Base-by-base conservation (phyloP, 2,113 vertebrate species). In the Onychostruthus taczanowskii region DNA sequence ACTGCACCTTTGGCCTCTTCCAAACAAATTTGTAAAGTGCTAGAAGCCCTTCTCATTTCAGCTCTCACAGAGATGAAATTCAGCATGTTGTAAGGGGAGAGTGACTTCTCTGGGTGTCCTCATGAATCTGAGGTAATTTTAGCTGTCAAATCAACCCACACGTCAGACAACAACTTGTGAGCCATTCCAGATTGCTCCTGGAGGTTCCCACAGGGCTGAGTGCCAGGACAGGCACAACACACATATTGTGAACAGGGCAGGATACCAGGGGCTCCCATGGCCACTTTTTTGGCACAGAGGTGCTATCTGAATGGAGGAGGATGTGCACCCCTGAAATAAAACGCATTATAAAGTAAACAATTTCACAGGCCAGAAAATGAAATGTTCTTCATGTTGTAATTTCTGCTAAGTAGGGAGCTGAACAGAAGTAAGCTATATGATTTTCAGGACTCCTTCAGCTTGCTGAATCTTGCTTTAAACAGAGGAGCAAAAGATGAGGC, bases 211-310 rank as follows among this genome's bases (percentile, higher is more conserved):
- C 0, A 10, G 47, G 58, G 53, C 47, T 76, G 14, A 7, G 2
- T n/a, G 63, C 41, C 55, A 66, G 39, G 24, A 49, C 11, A 27
- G 58, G 31, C 50, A 76, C 41, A 47, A 12, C 3, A 4, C 70
- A 15, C 3, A 4, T 1, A 1, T 1, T 12, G 53, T 11, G 22
- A 3, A 6, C 28, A n/a, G 53, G 3, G 13, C 49, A 41, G 23
- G 23, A 9, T 0, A 49, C 1, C 1, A 61, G 58, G 27, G 6
- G 23, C 16, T 72, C 47, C 39, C 12, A 7, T 0, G 67, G n/a
- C 20, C 30, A 16, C 6, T 1, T 22, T 16, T 44, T 24, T 10
- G 72, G 64, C 43, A 68, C 46, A 6, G 26, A 47, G 55, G 28
- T 43, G 35, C 15, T 43, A 5, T 26, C 30, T 87, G 61, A 30